Evolutionary conservation across 2,113 vertebrate genomes (phyloP), one percentile per base, ranked within the genome.

Genomic region (Hemibagrus wyckioides): DNA sequence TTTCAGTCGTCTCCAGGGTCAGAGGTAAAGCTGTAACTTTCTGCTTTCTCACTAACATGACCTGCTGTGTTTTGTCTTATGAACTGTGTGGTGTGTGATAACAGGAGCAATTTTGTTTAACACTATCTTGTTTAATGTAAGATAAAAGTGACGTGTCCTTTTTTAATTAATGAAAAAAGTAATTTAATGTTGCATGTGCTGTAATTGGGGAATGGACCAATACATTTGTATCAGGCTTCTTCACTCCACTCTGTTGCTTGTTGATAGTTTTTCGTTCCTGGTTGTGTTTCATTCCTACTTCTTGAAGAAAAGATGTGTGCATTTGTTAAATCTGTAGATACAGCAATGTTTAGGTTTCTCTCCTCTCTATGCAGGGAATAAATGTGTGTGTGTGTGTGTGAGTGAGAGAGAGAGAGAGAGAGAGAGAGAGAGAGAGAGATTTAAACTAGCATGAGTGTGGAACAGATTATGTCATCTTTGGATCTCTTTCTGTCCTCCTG

Each of bases 401-500:
- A 28, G 71, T 28, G 39, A 28, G 71, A 14, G 71, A 28, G 23
- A 14, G 73, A n/a, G 23, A n/a, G 13, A 15, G 73, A n/a, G 73
- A 48, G 73, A 48, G 73, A 50, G 75, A 77, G 75, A 30, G 25
- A 52, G 8, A 52, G 14, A 75, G 48, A 79, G 28, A 9, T 80
- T 25, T 83, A 59, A 82, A 14, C 79, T 41, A 65, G 44, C 36
- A 83, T 75, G 54, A 50, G 54, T 44, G 54, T 69, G 86, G 48
- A 69, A 83, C 88, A 88, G 85, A 88, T 91, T 90, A 93, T 86
- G 84, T 92, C 91, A 91, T 91, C 86, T 41, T 80, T 88, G 88
- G 88, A 91, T 86, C 14, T 15, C 73, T n/a, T 2, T 14, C 57
- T 84, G 83, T 90, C 87, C 54, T 57, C 69, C n/a, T 33, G n/a